Evolutionary conservation across 2,113 vertebrate species (phyloP).

Genomic region (Mus musculus): GRCm39 chr3:79175501-79176000

Average conservation of each 20-base stretch:
- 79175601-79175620: neutral
- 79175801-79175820: neutral
- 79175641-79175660: neutral
- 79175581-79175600: neutral
- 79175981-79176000: neutral
- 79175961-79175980: conserved; percentile 11
- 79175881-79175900: neutral
- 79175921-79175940: neutral
- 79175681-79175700: neutral
- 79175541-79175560: neutral
- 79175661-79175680: neutral
- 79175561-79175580: neutral
- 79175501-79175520: neutral
- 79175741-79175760: neutral
- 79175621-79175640: neutral
- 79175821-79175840: neutral
- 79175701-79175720: neutral
- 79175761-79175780: neutral
- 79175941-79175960: neutral
- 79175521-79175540: neutral
- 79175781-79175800: neutral
- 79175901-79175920: neutral
- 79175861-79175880: neutral
- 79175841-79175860: neutral
- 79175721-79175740: neutral